Conservation (phyloP, 2,797 vertebrate species). For the Pitangus sulphuratus region DNA sequence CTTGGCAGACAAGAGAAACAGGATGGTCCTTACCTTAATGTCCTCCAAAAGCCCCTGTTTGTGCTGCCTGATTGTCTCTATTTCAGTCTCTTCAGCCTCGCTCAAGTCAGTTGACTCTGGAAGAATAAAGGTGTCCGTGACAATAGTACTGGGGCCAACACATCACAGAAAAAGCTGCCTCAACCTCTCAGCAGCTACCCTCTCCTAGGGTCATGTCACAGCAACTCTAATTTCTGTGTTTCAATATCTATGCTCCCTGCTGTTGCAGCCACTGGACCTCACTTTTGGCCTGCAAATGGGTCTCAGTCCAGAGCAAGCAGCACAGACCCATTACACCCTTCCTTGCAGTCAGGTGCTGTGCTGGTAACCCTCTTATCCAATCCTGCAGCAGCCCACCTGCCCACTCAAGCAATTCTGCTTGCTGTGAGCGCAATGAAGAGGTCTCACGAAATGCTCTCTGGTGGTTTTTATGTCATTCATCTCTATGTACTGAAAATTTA, state of each 20-base stretch:
- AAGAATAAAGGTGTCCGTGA: not conserved
- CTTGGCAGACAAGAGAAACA: not conserved
- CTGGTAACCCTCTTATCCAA: not conserved
- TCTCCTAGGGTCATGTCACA: not conserved
- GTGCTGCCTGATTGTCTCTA: slow-evolving; percentile 73
- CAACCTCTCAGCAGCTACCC: fast-evolving
- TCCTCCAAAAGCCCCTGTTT: slow-evolving; percentile 75
- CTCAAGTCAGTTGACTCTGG: slow-evolving; percentile 69
- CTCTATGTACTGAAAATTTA: not conserved
- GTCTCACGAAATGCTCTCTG: not conserved
- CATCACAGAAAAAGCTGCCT: not conserved
- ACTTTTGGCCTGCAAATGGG: not conserved
- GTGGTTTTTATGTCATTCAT: not conserved
- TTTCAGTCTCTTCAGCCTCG: slow-evolving; percentile 67
- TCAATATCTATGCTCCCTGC: not conserved
- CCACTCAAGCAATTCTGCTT: not conserved
- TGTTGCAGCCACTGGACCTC: not conserved
- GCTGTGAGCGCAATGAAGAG: fast-evolving
- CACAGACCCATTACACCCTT: not conserved
- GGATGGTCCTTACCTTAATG: slow-evolving; percentile 70
- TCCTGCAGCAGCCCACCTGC: not conserved
- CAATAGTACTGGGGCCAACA: not conserved
- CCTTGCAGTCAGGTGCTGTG: not conserved
- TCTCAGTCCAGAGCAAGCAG: not conserved
- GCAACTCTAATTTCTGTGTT: not conserved